A percentile compares a stretch with the other conserved stretches of the same genome.
These are phyloP conservation scores for Calameuta pallipes DNA, from an alignment of 2,888 invertebrate genomes.

Conservation along the genomic window DNA sequence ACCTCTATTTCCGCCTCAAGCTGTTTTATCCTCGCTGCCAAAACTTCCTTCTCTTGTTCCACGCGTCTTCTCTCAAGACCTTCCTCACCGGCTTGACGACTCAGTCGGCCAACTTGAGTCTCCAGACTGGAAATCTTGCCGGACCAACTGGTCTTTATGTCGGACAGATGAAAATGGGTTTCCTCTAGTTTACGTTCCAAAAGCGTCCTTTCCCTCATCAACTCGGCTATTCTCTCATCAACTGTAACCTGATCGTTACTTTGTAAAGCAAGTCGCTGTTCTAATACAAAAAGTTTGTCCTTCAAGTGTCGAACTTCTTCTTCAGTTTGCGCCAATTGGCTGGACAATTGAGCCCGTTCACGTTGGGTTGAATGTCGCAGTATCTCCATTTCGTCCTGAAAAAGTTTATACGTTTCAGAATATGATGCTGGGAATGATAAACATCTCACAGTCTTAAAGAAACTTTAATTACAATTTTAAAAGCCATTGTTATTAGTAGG, in stretches of 20 bases:
- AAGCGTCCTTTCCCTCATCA: slow-evolving; percentile 74
- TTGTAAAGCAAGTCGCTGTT: slow-evolving; percentile 58
- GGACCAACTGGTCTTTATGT: slow-evolving; percentile 93
- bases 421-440: not conserved
- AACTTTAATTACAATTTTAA: not conserved
- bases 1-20: slow-evolving; percentile 77
- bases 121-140: slow-evolving; percentile 89
- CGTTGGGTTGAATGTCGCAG: slow-evolving; percentile 79
- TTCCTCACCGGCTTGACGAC: slow-evolving; percentile 86
- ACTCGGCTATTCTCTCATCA: slow-evolving; percentile 71
- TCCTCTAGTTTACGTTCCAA: slow-evolving; percentile 85
- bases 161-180: slow-evolving; percentile 85
- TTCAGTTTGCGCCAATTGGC: slow-evolving; percentile 78
- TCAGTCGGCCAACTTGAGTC: slow-evolving; percentile 87
- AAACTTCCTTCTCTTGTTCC: slow-evolving; percentile 75
- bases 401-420: slow-evolving; percentile 24
- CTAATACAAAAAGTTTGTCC: slow-evolving; percentile 71
- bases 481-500: not conserved
- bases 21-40: slow-evolving; percentile 74
- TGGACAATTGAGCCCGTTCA: slow-evolving; percentile 76
- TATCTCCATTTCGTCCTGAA: slow-evolving; percentile 83
- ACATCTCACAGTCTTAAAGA: not conserved
- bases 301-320: slow-evolving; percentile 80
- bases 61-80: slow-evolving; percentile 83
- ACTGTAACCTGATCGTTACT: slow-evolving; percentile 65